Evolutionary conservation across 2,797 vertebrate genomes (phyloP), one percentile per base, ranked within the genome.

Genomic region (Crocodylus rhombifer): DNA sequence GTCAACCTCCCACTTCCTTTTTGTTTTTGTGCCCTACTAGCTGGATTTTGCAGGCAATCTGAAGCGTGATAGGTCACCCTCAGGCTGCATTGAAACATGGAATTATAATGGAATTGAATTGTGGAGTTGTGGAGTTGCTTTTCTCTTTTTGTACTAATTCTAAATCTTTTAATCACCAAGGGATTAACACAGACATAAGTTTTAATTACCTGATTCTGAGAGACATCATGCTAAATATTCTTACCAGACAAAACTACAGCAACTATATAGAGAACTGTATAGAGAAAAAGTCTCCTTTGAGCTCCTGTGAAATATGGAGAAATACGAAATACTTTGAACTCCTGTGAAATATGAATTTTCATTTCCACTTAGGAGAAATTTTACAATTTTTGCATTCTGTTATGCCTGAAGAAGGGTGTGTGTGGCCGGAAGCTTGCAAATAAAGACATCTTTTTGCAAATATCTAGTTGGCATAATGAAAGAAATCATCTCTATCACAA

Each of bases 181-280:
- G 73, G 30, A 42, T 5, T 2, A 76, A 77, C 73, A 21, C 25
- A 74, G 14, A 82, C 4, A 33, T 60, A 30, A 33, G 76, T 89
- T 89, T 60, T 30, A 78, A 87, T 76, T 89, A 67, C 71, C 36
- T 42, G 36, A 73, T 75, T 82, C 60, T 75, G 20, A 77, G 8
- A 3, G 84, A 14, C 80, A 73, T 85, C 58, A 77, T 73, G 0
- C 1, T 84, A 55, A 80, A 64, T 55, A 25, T 23, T 71, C 13
- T 4, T 71, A 67, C 14, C 69, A 74, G 63, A 85, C 10, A 67
- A 80, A 62, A 36, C 60, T 77, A 89, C 36, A 23, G 57, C 78
- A 77, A 28, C 55, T 42, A 79, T 23, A 73, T 10, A 63, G 36
- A 42, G 36, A 42, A 42, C 36, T 0, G 0, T 12, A 57, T 3